Evolutionary conservation across 2,113 vertebrate species (phyloP).

Genomic region (Vulpes lagopus): DNA sequence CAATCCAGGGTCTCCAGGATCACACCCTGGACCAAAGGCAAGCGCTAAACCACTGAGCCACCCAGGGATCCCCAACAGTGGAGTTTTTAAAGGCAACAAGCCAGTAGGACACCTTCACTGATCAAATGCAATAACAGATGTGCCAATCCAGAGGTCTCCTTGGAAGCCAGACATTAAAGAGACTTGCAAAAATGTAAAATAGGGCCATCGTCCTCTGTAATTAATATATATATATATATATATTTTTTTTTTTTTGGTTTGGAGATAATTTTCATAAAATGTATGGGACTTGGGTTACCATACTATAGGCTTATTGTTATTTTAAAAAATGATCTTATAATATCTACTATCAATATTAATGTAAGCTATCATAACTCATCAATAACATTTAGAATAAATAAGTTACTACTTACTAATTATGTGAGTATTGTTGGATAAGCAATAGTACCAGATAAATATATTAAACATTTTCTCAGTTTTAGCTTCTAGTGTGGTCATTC

Average conservation of each 20-base stretch:
- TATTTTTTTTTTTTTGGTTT: background rate
- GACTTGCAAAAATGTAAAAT: background rate
- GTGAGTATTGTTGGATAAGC: background rate
- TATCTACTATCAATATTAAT: background rate
- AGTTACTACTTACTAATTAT: background rate
- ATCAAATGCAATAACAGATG: background rate
- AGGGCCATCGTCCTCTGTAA: background rate
- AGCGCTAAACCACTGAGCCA: no score
- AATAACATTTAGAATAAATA: background rate
- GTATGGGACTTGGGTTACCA: background rate
- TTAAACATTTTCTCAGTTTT: background rate
- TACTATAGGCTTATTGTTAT: background rate
- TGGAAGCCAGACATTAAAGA: background rate
- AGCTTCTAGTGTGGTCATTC: background rate
- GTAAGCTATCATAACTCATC: background rate
- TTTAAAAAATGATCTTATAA: background rate
- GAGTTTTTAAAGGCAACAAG: background rate
- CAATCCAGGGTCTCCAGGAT: no score
- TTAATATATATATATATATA: no score
- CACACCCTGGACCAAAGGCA: no score
- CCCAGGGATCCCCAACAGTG: no score
- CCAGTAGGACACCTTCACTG: background rate
- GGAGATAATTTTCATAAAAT: background rate
- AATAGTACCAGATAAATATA: background rate
- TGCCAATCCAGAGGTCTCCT: background rate